phyloP scores from a whole-genome alignment of 2,113 vertebrate genomes.

The Butorides virescens region DNA sequence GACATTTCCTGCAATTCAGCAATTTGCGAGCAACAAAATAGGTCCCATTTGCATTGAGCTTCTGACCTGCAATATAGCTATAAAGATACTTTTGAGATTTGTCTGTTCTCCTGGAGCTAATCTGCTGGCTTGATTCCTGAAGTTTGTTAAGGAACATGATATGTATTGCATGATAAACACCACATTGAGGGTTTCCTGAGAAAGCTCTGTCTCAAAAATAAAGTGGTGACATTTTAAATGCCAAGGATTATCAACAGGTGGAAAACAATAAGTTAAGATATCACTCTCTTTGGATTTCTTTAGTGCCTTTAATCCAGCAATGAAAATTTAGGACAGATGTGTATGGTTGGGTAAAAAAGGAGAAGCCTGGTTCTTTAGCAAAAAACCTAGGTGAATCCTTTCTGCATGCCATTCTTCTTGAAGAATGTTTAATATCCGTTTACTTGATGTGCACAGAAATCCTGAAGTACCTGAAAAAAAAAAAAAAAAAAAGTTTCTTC shows the following conservation, averaged over 20 bases:
- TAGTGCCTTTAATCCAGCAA: constrained; percentile 1
- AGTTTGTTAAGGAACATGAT: constrained; percentile 51
- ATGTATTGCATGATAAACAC: constrained; percentile 32
- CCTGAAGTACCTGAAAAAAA: background rate
- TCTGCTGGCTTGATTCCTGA: constrained; percentile 48
- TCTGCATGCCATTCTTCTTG: background rate
- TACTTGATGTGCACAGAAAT: background rate
- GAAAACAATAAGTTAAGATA: constrained; percentile 13
- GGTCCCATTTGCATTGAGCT: constrained; percentile 36
- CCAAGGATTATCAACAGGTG: constrained; percentile 27
- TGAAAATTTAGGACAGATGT: background rate
- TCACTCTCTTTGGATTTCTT: background rate
- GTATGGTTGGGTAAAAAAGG: background rate
- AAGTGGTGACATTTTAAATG: constrained; percentile 22
- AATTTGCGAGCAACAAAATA: constrained; percentile 57
- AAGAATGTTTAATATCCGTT: background rate
- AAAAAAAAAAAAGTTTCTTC: background rate
- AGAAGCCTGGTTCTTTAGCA: background rate
- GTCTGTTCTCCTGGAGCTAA: constrained; percentile 53
- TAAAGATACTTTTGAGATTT: constrained; percentile 52
- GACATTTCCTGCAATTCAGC: constrained; percentile 51
- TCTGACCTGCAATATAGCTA: constrained; percentile 58
- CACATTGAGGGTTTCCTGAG: background rate
- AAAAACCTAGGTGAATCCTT: background rate
- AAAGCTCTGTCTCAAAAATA: constrained; percentile 22